Evolutionary conservation across 2,113 vertebrate species (phyloP), one percentile per base, ranked within the genome.

Genomic region (Daphoenositta chrysoptera): DNA sequence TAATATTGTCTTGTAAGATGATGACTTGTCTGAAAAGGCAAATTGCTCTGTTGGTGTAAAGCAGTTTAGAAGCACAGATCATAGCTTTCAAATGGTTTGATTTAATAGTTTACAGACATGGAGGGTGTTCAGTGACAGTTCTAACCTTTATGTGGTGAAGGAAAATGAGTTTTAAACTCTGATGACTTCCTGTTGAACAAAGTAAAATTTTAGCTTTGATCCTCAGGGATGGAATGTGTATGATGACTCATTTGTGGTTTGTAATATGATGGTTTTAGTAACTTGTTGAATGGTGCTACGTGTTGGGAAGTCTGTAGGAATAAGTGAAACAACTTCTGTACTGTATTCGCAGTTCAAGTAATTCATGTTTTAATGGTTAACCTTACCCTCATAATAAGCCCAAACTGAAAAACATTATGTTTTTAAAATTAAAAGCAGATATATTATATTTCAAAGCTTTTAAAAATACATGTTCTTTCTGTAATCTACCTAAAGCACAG

Each of bases 191-290:
- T 79, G 31, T 65, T 89, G 40, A 87, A 72, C 26, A 68, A 89
- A 76, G 60, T 73, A 71, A 82, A 88, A 92, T 90, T 96, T 93
- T 94, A 89, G 73, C 90, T 95, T 90, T 94, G 90, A 94, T 96
- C 77, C 86, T 81, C 58, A 27, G 31, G 14, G 35, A 7, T 90
- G 65, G 48, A 93, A 84, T 6, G 3, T 66, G 6, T 73, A 6
- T 54, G 31, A 40, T 91, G 75, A 94, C 61, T 97, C 83, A 87
- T 27, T 64, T 82, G 50, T 94, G 94, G 90, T 90, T 95, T 47
- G 60, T 35, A 88, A 16, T 57, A 16, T 54, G 61, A 65, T 7
- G 1, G 9, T 44, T 94, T 94, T 80, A 72, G 78, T 90, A 85
- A 83, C 26, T 89, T 84, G 4, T 45, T 83, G 61, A 68, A 63